phyloP scores from a whole-genome alignment of 2,113 vertebrate genomes.

The Mohoua ochrocephala region DNA sequence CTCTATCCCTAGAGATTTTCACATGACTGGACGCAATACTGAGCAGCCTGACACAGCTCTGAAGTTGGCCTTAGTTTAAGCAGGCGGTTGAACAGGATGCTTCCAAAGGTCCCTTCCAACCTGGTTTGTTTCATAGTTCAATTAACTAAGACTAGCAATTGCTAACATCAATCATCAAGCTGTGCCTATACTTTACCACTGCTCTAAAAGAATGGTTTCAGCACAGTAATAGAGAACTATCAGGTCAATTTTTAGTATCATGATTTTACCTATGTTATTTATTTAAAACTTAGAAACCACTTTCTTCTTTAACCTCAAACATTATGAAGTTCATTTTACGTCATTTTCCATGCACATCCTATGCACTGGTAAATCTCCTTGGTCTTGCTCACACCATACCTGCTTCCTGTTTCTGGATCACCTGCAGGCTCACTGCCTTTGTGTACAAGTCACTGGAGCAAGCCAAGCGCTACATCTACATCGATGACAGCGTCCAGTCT shows the following conservation, averaged over 20 bases:
- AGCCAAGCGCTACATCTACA: slow-evolving; percentile 39
- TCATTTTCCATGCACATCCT: not conserved
- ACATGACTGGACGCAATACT: not conserved
- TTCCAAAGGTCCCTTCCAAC: not conserved
- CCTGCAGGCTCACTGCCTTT: slow-evolving; percentile 61
- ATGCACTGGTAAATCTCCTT: not conserved
- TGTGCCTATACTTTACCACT: not conserved
- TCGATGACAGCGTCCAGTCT: slow-evolving; percentile 48
- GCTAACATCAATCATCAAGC: not conserved
- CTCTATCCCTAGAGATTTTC: not conserved
- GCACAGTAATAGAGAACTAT: not conserved
- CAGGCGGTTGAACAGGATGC: not conserved
- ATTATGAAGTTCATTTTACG: not conserved
- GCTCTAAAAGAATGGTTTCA: not conserved
- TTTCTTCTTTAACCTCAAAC: not conserved
- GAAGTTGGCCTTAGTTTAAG: not conserved
- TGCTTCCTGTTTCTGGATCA: not conserved
- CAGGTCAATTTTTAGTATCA: not conserved
- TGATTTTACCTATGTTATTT: not conserved
- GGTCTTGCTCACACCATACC: not conserved
- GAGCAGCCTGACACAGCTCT: not conserved
- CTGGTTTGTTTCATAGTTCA: not conserved
- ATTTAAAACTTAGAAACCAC: not conserved
- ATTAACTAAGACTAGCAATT: not conserved
- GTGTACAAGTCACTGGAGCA: slow-evolving; percentile 61